Conservation (phyloP, 2,888 invertebrate species). For the Himalopsyche anomala region DNA sequence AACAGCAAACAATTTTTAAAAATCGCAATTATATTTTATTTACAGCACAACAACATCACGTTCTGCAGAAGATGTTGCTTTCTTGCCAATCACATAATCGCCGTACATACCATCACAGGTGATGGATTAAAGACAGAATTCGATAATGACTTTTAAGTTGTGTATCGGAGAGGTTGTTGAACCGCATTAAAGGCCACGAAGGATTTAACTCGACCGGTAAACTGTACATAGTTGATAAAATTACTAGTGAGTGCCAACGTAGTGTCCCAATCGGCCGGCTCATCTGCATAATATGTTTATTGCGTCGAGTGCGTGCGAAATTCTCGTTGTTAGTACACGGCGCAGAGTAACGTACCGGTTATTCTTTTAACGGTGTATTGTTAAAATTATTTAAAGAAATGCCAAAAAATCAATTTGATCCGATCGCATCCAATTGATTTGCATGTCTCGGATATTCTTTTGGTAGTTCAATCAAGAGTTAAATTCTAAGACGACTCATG, state of each 20-base stretch:
- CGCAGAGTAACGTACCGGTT: too few relatives aligned
- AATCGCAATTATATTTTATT: too few relatives aligned
- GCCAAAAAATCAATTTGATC: too few relatives aligned
- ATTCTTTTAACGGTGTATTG: too few relatives aligned
- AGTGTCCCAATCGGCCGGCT: not conserved
- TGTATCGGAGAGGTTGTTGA: not conserved
- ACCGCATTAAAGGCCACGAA: not conserved
- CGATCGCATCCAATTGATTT: too few relatives aligned
- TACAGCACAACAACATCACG: too few relatives aligned
- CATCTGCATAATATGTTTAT: not conserved
- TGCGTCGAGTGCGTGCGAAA: not conserved
- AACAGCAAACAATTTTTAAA: too few relatives aligned
- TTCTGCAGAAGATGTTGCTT: too few relatives aligned
- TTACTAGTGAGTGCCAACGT: not conserved
- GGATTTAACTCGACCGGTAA: slow-evolving; percentile 37
- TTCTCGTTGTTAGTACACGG: not conserved
- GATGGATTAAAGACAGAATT: not conserved
- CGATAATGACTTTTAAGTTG: not conserved
- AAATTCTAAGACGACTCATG: too few relatives aligned
- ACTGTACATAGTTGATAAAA: not conserved
- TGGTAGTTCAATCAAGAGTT: too few relatives aligned
- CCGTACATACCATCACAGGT: not conserved
- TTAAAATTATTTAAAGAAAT: too few relatives aligned
- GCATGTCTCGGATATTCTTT: too few relatives aligned
- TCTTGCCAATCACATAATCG: not conserved